Evolutionary conservation across 2,113 vertebrate genomes (phyloP), one percentile per base, ranked within the genome.

Genomic region (Sebastes fasciatus): DNA sequence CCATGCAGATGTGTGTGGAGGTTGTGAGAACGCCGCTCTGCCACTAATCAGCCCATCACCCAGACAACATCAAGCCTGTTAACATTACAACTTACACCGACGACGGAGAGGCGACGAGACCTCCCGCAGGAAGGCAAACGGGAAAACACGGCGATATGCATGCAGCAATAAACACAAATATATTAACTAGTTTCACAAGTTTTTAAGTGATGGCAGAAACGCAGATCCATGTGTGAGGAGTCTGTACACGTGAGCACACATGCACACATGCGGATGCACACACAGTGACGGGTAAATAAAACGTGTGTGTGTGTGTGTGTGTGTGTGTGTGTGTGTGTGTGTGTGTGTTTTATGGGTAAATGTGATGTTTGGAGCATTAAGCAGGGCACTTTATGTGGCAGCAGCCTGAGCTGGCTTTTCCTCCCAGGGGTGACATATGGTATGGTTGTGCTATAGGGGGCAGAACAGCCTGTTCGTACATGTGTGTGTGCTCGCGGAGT

Each of bases 1-100:
- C 89, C 89, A 87, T 91, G 91, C 91, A 91, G 89, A 92, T 84
- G 77, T 87, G 75, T 75, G 79, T 83, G 77, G 79, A 90, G 83
- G 80, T 69, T 82, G 86, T 87, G 85, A 91, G 85, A 92, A 90
- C 13, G 68, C 69, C 2, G 82, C 66, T 67, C 62, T 74, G 63
- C 77, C 65, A 76, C 75, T 83, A 89, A 92, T 91, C 90, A 93
- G 65, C 71, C 54, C 74, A 85, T 93, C 73, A 68, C 87, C 85
- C 68, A 52, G 90, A 83, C 83, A 91, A 89, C 88, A 90, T 78
- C 77, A 42, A 75, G 62, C 77, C 78, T 79, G 77, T 84, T 85
- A 88, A 80, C 54, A 73, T 70, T 61, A 69, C 57, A 72, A 73
- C 42, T 46, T 61, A 63, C 79, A 80, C 42, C 4, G 2, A 1